Base-by-base conservation (phyloP, 1,140 invertebrate species). In the Galleria mellonella region DNA sequence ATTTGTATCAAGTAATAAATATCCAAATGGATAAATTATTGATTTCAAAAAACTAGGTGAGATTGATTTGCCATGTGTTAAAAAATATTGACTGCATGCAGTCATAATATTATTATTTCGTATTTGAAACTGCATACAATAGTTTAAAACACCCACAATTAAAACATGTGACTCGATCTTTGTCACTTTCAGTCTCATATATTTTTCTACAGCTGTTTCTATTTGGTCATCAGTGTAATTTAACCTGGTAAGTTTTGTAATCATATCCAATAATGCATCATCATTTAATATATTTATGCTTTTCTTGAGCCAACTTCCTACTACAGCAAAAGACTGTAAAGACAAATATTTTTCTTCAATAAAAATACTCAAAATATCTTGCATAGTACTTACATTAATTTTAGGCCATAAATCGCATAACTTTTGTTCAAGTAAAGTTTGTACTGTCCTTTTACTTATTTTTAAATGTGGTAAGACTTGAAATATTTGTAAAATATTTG, bases 281-380 rank as follows among this genome's bases (percentile, higher is more conserved):
- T 92, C 90, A 41, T 82, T 84, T 2, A 91, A 64, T 9, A 73
- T 72, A 76, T 92, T 90, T 43, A 92, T 89, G 60, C 91, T 90
- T 17, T 88, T 72, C 52, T 87, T 87, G 1, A 89, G 73, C 91
- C 92, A 93, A 50, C 88, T 87, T 1, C 88, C 84, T 27, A 86
- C 47, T 27, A 90, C 67, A 45, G 71, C 69, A 43, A 72, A 77
- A 14, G 91, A 75, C 36, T 89, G 78, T 11, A 73, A 55, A 8
- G 82, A 73, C 32, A 84, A 71, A 30, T 87, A 67, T 51, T 87
- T 87, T 51, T 79, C 71, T 53, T 66, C 43, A 14, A 74, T 55
- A 58, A 87, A 68, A 35, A 76, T 66, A 46, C 75, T 67, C 10
- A 93, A 54, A 52, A 93, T 90, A 32, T 89, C 87, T 29, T 87